Percentiles rank a stretch among this genome's conserved stretches.
phyloP scores from a whole-genome alignment of 1,140 invertebrate genomes.

The Pomacea maculata region DNA sequence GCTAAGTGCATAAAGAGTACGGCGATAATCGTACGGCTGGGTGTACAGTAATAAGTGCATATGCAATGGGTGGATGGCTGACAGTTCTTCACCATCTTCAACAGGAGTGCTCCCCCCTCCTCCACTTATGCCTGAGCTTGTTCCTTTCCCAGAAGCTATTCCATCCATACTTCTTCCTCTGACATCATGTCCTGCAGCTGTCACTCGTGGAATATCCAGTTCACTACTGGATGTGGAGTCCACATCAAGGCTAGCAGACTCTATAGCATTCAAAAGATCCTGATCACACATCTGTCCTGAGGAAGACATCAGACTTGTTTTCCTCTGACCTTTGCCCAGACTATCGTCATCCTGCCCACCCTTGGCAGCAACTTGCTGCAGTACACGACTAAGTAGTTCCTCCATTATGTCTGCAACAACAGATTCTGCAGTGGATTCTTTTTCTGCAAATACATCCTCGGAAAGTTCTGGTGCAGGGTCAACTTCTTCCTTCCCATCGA shows the following conservation, averaged over 20 bases:
- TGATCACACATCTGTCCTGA: slow-evolving; percentile 45
- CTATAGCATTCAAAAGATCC: slow-evolving; percentile 50
- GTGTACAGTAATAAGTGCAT: slow-evolving; percentile 85
- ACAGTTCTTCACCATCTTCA: slow-evolving; percentile 38
- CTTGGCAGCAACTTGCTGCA: not conserved
- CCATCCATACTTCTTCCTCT: not conserved
- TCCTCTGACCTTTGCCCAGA: slow-evolving; percentile 9
- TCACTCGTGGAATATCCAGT: slow-evolving; percentile 34
- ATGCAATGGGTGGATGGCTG: slow-evolving; percentile 78
- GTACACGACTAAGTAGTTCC: slow-evolving; percentile 69
- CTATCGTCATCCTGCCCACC: not conserved
- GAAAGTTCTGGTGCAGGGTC: slow-evolving; percentile 29
- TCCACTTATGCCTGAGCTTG: not conserved
- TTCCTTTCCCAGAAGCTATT: not conserved
- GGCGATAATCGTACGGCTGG: slow-evolving; percentile 81
- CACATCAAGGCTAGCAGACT: slow-evolving; percentile 42
- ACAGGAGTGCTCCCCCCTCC: slow-evolving; percentile 31
- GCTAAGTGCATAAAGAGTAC: slow-evolving; percentile 81
- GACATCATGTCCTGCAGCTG: slow-evolving; percentile 46
- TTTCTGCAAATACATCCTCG: slow-evolving; percentile 35
- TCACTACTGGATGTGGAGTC: slow-evolving; percentile 55
- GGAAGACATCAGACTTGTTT: slow-evolving; percentile 34
- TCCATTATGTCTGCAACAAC: slow-evolving; percentile 71
- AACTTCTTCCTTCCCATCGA: slow-evolving; percentile 47
- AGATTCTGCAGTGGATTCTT: slow-evolving; percentile 39